phyloP scores from a whole-genome alignment of 1,140 invertebrate genomes.

The Calliopsis andreniformis region DNA sequence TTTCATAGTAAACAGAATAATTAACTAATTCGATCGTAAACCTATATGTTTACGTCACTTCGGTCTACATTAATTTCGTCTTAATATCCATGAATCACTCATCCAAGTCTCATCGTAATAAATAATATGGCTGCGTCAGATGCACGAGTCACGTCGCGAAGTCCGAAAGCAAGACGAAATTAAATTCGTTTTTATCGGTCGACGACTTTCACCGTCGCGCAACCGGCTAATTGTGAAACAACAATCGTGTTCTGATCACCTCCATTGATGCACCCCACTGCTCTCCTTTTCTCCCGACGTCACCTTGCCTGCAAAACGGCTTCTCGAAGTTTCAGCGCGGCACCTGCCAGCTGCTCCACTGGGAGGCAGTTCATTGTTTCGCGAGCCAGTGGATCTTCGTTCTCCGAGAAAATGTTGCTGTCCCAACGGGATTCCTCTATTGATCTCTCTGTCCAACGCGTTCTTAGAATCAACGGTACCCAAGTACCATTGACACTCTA shows the following conservation, averaged over 20 bases:
- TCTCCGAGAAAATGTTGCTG: slow-evolving; percentile 29
- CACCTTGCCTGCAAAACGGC: neutral
- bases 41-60: too few species aligned
- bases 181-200: slow-evolving; percentile 47
- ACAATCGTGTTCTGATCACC: slow-evolving; percentile 20
- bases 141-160: neutral
- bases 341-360: slow-evolving; percentile 10
- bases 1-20: too few species aligned
- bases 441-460: neutral
- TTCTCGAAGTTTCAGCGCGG: slow-evolving; percentile 9
- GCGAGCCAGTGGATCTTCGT: slow-evolving; percentile 36
- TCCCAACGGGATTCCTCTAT: neutral
- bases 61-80: too few species aligned
- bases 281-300: neutral
- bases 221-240: slow-evolving; percentile 38
- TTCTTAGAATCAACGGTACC: too few species aligned
- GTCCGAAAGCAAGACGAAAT: slow-evolving; percentile 4
- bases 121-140: too few species aligned
- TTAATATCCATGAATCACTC: too few species aligned
- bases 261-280: neutral
- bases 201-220: slow-evolving; percentile 38
- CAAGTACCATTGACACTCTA: too few species aligned
- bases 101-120: too few species aligned
- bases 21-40: too few species aligned
- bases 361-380: slow-evolving; percentile 43